Base-by-base conservation (phyloP, 2,888 invertebrate species). In the Drosophila diplacantha region DNA sequence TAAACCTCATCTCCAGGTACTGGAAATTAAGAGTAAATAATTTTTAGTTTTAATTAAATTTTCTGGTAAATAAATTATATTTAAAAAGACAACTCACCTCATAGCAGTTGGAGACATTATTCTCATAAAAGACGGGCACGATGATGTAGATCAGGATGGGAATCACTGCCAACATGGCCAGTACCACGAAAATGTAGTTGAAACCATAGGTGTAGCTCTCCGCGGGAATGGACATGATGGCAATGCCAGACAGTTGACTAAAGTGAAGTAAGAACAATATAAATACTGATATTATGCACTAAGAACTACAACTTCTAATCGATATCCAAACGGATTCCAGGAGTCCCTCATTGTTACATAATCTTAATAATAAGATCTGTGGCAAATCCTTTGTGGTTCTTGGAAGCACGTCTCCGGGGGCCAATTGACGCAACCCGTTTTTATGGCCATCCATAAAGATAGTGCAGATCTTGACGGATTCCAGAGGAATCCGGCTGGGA, bases 181-280 rank as follows among this genome's bases (percentile, higher is more conserved):
- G n/a, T 2, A 88, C 85, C 9, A 88, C 67, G 16, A 87, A 82
- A 12, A 87, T 69, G 60, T 89, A 90, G 68, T 87, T 89, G 1
- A 89, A 87, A 1, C 91, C 91, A 71, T 87, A 90, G 8, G 87
- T 74, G 73, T 91, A 91, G 61, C 88, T 87, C 73, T 91, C 91
- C 0, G 90, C 89, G 0, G 91, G 90, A 14, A 90, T 89, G 2
- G 91, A 89, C 77, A 91, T 87, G 12, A 91, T 88, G 0, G 91
- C 88, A 26, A 91, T 88, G n/a, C 90, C 91, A 0, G 91, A 91
- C 70, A 91, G 86, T 73, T 90, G 90, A 66, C 90, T 90, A 55
- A 4, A 75, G 9, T 18, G 3, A 8, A 26, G 26, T 26, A 12
- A 14, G 16, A 34, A 12, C 0, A 12, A 32, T 32, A 22, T n/a